Evolutionary conservation across 2,888 invertebrate genomes (phyloP).

Genomic region (Parapristionchus giblindavisi): DNA sequence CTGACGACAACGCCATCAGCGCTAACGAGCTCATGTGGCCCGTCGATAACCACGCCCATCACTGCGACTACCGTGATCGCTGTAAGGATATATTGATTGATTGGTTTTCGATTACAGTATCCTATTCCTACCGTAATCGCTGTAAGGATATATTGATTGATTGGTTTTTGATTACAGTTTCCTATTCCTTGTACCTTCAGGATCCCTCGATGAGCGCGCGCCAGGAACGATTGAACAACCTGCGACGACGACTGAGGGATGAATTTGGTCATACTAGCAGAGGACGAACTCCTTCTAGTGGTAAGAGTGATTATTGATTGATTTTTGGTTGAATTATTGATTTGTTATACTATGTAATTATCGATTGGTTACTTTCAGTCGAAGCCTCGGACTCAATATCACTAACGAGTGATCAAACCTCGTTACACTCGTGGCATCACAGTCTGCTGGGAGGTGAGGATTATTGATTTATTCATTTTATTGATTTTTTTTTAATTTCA

Average conservation of each 20-base stretch:
- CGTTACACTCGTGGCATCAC: conserved; percentile 38
- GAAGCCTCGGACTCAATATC: conserved; percentile 17
- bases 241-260: conserved; percentile 51
- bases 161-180: too few relatives aligned
- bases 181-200: too few relatives aligned
- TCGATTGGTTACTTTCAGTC: not conserved
- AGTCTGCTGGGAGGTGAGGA: conserved; percentile 18
- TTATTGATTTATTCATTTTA: too few relatives aligned
- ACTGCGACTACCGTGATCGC: too few relatives aligned
- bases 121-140: too few relatives aligned
- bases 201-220: conserved; percentile 41
- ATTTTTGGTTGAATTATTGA: not conserved
- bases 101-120: too few relatives aligned
- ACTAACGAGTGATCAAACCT: conserved; percentile 31
- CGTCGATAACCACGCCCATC: too few relatives aligned
- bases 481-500: not conserved
- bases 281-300: conserved; percentile 10
- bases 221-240: conserved; percentile 46
- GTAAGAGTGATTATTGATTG: not conserved
- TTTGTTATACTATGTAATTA: not conserved
- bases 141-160: too few relatives aligned
- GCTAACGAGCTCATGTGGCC: too few relatives aligned
- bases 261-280: conserved; percentile 51
- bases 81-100: too few relatives aligned
- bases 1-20: too few relatives aligned